Evolutionary conservation across 2,888 invertebrate genomes (phyloP), one percentile per base, ranked within the genome.

Genomic region (Venusia cambrica): DNA sequence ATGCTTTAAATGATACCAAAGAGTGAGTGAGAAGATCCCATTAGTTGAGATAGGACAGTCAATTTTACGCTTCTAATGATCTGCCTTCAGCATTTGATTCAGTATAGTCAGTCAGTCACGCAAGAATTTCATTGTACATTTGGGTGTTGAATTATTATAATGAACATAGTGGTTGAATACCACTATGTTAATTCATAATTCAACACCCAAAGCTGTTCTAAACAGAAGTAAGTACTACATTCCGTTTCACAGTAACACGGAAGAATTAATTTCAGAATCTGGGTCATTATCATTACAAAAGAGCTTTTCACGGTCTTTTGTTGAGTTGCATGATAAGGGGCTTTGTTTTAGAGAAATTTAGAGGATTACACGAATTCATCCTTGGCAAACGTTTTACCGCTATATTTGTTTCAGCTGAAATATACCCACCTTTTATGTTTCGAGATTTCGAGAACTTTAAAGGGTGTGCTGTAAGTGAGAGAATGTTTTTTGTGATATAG

Each of bases 201-300:
- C 5, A 13, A 4, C 24, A 8, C 14, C 8, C 14, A 20, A 20
- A 20, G 20, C 20, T 20, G 20, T 10, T 20, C 2, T 11, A 14
- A 2, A 1, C 13, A 12, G 7, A 14, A 24, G 5, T 24, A 24
- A 13, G 5, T 13, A 24, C 20, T 11, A 18, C 2, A 16, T 16
- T 30, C 6, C 16, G 10, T 60, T 54, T 54, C 33, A 45, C 51
- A 51, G 57, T 63, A 56, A 61, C 51, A 50, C 56, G 51, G 59
- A 64, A 61, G 63, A 62, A 62, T 47, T 54, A 58, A 68, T 59
- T 61, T 62, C 38, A 51, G 64, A 66, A 62, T 62, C 57, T 61
- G 48, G 54, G 52, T 52, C 61, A 58, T 63, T 58, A 60, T 38
- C 48, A 43, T 45, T 39, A 41, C 50, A 53, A 49, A 51, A 50